Conservation (phyloP, 2,113 vertebrate genomes). For the Puma concolor region DNA sequence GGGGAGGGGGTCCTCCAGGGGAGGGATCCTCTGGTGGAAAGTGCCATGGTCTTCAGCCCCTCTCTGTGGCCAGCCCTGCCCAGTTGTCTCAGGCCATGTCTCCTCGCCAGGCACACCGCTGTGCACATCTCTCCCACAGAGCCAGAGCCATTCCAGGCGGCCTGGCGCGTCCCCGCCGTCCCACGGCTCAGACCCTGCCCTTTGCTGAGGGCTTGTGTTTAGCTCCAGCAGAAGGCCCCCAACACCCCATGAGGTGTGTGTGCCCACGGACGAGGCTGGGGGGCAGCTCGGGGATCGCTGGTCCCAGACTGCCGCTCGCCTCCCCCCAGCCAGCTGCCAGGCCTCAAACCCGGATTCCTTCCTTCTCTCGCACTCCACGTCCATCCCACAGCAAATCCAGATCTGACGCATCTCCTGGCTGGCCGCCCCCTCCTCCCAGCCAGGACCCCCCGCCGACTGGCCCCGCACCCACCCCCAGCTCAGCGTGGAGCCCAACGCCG, state of each 20-base stretch:
- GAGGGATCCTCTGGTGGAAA: neutral
- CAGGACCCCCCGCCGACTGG: neutral
- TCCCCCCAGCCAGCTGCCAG: neutral
- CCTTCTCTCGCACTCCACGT: neutral
- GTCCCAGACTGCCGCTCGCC: neutral
- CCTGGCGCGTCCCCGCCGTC: neutral
- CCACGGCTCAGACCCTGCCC: neutral
- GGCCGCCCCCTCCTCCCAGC: neutral
- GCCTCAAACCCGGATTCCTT: neutral
- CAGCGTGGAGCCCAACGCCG: neutral
- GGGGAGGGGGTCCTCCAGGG: too few species aligned
- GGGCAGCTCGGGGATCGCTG: neutral
- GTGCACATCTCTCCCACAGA: neutral
- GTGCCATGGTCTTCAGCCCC: neutral
- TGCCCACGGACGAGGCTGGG: accelerated
- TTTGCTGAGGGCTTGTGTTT: neutral
- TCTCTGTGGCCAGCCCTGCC: neutral
- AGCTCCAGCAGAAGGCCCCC: neutral
- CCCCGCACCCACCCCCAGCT: neutral
- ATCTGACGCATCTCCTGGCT: accelerated
- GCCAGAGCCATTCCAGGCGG: neutral
- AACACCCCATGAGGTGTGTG: neutral
- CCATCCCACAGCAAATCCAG: neutral
- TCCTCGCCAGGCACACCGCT: neutral
- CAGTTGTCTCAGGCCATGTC: neutral